Evolutionary conservation across 1,140 invertebrate genomes (phyloP).

Genomic region (Trachymyrmex septentrionalis): DNA sequence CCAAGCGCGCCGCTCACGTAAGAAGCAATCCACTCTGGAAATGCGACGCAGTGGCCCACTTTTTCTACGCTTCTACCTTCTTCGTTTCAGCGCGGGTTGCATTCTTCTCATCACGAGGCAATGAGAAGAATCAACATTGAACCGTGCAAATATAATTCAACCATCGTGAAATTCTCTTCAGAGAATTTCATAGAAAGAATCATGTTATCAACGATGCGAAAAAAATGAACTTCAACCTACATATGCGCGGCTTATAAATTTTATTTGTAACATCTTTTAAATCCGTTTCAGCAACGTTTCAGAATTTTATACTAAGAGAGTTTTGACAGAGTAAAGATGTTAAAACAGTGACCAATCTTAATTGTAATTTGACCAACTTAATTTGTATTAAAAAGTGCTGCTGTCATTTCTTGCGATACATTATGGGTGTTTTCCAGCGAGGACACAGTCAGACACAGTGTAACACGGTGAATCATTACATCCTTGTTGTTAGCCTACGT

Average conservation of each 20-base stretch:
- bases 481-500: no score
- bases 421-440: no score
- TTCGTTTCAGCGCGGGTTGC: slow-evolving; percentile 8
- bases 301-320: neutral
- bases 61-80: slow-evolving; percentile 26
- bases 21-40: slow-evolving; percentile 47
- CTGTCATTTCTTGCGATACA: neutral
- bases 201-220: neutral
- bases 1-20: neutral
- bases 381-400: neutral
- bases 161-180: neutral
- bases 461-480: no score
- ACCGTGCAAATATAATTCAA: slow-evolving; percentile 16
- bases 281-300: neutral
- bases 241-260: neutral
- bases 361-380: neutral
- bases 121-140: slow-evolving; percentile 19
- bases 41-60: slow-evolving; percentile 45
- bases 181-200: neutral
- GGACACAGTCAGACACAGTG: no score
- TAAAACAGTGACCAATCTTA: neutral
- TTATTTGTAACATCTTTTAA: neutral
- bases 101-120: neutral
- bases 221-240: neutral
- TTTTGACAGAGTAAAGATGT: neutral